A percentile compares a stretch with the other conserved stretches of the same genome.
Conservation (phyloP, 2,888 invertebrate species). For the Leptura quadrifasciata region DNA sequence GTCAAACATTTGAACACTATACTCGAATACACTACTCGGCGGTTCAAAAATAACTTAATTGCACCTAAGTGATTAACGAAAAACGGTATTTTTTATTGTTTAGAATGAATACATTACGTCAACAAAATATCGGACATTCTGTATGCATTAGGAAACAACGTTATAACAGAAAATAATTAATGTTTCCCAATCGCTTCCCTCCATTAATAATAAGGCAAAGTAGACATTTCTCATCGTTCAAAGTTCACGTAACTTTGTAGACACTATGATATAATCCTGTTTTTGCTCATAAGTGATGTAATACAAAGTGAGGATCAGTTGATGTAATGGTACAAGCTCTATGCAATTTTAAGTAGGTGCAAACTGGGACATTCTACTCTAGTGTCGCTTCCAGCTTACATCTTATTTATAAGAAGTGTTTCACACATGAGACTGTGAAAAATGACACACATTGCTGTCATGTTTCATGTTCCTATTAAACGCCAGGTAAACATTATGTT, state of each 20-base stretch:
- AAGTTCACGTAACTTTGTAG: neutral
- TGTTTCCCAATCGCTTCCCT: too few species aligned
- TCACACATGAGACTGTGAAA: conserved; percentile 14
- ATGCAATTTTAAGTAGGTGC: conserved; percentile 33
- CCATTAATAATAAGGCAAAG: neutral
- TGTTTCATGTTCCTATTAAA: conserved; percentile 20
- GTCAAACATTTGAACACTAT: too few species aligned
- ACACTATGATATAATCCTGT: neutral
- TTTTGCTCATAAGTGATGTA: neutral
- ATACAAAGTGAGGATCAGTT: conserved; percentile 12
- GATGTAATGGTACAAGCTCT: conserved; percentile 17
- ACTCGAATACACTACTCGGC: too few species aligned
- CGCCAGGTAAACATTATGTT: conserved; percentile 20
- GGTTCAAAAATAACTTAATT: too few species aligned
- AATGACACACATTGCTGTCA: conserved; percentile 21
- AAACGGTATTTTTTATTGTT: too few species aligned
- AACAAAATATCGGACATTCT: too few species aligned
- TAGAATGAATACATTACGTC: too few species aligned
- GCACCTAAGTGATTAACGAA: too few species aligned
- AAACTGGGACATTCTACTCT: conserved; percentile 4
- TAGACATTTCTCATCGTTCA: neutral
- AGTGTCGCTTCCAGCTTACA: conserved; percentile 16
- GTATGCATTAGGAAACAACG: too few species aligned
- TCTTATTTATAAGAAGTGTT: conserved; percentile 20
- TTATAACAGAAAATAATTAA: too few species aligned